These are phyloP conservation scores for Palythoa caribaeorum DNA, from an alignment of 92 coral and sea anemone genomes.

Conservation along the genomic window DNA sequence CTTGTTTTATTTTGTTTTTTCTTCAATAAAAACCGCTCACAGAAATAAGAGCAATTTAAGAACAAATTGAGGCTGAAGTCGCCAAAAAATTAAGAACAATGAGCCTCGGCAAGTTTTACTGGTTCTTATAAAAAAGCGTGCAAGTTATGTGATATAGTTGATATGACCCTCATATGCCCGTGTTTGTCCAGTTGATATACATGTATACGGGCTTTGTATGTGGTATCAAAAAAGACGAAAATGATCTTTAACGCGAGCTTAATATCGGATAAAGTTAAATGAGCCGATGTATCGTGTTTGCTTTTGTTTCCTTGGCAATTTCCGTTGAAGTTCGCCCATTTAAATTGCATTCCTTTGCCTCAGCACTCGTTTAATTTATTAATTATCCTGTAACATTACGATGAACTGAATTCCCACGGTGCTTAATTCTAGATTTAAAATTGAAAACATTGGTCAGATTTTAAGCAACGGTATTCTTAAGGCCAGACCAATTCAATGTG, in stretches of 20 bases:
- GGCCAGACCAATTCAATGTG: too few species aligned
- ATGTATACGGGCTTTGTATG: neutral
- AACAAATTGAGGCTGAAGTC: too few species aligned
- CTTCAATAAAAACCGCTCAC: too few species aligned
- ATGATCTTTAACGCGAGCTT: neutral
- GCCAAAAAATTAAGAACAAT: too few species aligned
- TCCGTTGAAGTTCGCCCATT: neutral
- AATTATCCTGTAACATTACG: neutral
- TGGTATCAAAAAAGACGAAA: neutral
- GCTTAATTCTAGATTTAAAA: neutral
- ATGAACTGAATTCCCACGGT: neutral
- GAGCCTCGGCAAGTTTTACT: too few species aligned
- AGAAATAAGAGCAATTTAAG: too few species aligned
- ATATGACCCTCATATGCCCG: neutral
- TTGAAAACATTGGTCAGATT: neutral
- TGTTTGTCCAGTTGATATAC: neutral
- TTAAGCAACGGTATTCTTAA: neutral
- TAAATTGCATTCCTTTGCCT: neutral
- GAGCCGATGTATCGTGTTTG: neutral
- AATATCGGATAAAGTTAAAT: neutral
- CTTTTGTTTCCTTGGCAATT: neutral
- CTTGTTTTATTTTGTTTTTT: too few species aligned
- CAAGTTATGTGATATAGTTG: neutral
- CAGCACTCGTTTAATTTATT: neutral
- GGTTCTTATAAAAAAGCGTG: too few species aligned